phyloP scores from a whole-genome alignment of 92 coral and sea anemone genomes.

The Zoanthus sociatus region DNA sequence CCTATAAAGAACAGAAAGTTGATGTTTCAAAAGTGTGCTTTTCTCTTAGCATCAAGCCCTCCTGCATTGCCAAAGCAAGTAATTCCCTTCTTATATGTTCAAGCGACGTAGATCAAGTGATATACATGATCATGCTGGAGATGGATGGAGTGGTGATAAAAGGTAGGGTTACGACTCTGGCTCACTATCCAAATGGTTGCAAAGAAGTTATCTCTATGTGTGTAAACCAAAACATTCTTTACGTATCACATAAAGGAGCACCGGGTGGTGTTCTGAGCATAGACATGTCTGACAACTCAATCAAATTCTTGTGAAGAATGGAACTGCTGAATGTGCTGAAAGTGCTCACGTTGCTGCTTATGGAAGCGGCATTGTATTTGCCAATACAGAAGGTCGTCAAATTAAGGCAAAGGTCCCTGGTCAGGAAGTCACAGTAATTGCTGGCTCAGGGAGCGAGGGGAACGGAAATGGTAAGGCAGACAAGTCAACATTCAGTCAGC shows the following conservation, averaged over 20 bases:
- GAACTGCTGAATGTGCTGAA: conserved; percentile 41
- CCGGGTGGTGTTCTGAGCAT: conserved; percentile 48
- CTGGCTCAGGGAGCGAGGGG: conserved; percentile 55
- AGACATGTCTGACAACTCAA: not conserved
- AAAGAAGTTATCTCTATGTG: conserved; percentile 57
- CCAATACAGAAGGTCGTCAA: conserved; percentile 23
- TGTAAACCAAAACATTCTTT: conserved; percentile 56
- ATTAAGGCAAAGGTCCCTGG: too few species aligned
- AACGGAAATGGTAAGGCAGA: conserved; percentile 61
- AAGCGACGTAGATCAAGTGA: conserved; percentile 52
- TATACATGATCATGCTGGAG: conserved; percentile 49
- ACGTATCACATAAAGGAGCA: conserved; percentile 67
- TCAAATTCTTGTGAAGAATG: conserved; percentile 7
- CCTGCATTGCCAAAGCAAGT: conserved; percentile 47
- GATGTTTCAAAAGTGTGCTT: conserved; percentile 39
- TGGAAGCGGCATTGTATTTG: conserved; percentile 42
- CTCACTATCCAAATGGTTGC: conserved; percentile 41
- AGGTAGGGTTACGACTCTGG: conserved; percentile 44
- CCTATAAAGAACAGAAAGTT: conserved; percentile 41
- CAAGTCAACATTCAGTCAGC: conserved; percentile 63
- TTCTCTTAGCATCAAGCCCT: conserved; percentile 21
- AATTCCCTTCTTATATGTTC: conserved; percentile 54
- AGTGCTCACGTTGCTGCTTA: conserved; percentile 49
- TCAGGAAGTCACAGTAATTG: not conserved
- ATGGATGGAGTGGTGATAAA: conserved; percentile 62